A percentile compares a stretch with the other conserved stretches of the same genome.
These are phyloP conservation scores for Pteronotus mesoamericanus DNA, from an alignment of 2,797 vertebrate species.

Conservation along the genomic window DNA sequence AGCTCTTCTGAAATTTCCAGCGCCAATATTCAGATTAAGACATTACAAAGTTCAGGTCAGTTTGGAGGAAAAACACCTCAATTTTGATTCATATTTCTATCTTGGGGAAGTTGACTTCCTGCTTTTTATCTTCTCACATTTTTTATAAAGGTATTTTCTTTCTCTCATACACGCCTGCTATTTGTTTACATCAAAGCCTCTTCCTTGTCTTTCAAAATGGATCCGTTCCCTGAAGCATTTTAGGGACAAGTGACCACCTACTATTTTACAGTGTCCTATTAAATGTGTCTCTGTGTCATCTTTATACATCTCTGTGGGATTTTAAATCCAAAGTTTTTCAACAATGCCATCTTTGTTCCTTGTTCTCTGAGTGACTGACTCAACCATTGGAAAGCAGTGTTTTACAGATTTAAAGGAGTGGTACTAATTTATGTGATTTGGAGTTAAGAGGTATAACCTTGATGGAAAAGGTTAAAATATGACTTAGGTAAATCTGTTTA, in stretches of 20 bases:
- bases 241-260: background rate
- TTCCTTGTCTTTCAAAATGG: background rate
- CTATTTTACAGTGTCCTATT: background rate
- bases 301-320: background rate
- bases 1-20: conserved; percentile 1
- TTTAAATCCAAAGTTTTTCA: background rate
- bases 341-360: background rate
- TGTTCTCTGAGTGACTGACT: background rate
- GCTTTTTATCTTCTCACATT: conserved; percentile 18
- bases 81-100: background rate
- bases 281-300: background rate
- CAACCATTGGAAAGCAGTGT: background rate
- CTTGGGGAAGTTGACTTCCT: background rate
- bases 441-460: background rate
- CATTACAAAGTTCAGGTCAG: background rate
- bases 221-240: background rate
- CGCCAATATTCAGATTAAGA: background rate
- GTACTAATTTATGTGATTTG: background rate
- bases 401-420: background rate
- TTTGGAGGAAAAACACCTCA: background rate
- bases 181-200: conserved; percentile 5
- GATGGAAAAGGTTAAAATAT: background rate
- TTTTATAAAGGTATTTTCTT: conserved; percentile 29
- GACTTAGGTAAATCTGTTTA: background rate
- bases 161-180: background rate